These are phyloP conservation scores for Keiferia lycopersicella DNA, from an alignment of 2,888 invertebrate species.

Conservation along the genomic window DNA sequence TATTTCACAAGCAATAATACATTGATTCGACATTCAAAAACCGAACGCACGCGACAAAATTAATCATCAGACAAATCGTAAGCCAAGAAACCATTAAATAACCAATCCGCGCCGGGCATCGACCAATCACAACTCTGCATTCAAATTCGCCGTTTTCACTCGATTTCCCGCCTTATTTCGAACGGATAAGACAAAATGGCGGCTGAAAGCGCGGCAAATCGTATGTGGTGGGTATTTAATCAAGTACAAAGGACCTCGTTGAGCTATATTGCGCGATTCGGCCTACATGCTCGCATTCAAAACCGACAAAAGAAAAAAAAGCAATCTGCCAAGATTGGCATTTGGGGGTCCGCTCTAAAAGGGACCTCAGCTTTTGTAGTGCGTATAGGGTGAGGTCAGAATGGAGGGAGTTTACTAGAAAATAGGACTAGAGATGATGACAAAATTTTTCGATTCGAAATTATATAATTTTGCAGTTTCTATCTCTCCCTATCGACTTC, in stretches of 20 bases:
- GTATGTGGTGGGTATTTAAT: constrained; percentile 69
- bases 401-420: not conserved
- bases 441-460: too few species aligned
- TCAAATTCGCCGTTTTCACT: constrained; percentile 29
- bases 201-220: not conserved
- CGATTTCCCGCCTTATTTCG: constrained; percentile 27
- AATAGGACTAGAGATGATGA: not conserved
- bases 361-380: constrained; percentile 43
- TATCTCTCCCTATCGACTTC: too few species aligned
- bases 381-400: not conserved
- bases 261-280: constrained; percentile 51
- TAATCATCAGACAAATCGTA: constrained; percentile 72
- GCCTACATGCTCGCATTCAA: constrained; percentile 75
- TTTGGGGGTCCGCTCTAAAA: constrained; percentile 70
- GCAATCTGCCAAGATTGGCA: constrained; percentile 80
- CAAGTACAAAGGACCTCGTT: constrained; percentile 73
- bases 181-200: not conserved
- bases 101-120: constrained; percentile 67
- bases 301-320: constrained; percentile 80
- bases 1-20: constrained; percentile 10
- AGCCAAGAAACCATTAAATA: constrained; percentile 78
- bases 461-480: too few species aligned
- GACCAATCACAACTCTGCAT: constrained; percentile 38
- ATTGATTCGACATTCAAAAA: constrained; percentile 39
- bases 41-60: constrained; percentile 56